These are phyloP conservation scores for Brotula barbata DNA, from an alignment of 2,797 vertebrate species.

Conservation along the genomic window DNA sequence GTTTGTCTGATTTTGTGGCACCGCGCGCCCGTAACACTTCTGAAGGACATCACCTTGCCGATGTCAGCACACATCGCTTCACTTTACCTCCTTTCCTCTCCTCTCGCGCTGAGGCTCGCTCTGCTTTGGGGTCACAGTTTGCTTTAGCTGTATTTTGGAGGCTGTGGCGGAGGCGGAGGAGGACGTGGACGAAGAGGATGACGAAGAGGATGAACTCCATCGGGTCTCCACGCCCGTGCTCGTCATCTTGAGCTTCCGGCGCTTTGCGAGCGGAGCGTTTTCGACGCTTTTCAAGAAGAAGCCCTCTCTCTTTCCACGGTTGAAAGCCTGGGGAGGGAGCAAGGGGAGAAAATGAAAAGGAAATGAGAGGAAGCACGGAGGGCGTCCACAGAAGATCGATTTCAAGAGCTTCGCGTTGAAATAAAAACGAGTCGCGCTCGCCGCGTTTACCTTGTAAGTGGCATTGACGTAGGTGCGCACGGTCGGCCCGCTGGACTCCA, in stretches of 20 bases:
- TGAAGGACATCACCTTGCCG: constrained; percentile 29
- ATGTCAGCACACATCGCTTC: constrained; percentile 23
- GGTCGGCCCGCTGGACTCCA: constrained; percentile 88
- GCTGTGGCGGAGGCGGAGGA: constrained; percentile 70
- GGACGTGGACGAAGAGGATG: constrained; percentile 83
- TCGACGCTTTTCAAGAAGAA: constrained; percentile 94
- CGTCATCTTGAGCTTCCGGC: constrained; percentile 90
- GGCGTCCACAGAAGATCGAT: background rate
- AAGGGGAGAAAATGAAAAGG: background rate
- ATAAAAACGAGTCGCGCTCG: background rate
- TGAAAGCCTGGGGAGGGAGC: constrained; percentile 82
- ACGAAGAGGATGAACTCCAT: constrained; percentile 85
- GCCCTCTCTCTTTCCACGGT: constrained; percentile 89
- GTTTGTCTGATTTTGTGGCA: constrained; percentile 32
- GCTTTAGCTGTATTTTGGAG: constrained; percentile 72
- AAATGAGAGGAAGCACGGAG: background rate
- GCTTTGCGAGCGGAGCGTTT: constrained; percentile 90
- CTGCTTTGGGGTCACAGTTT: constrained; percentile 67
- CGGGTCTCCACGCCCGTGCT: constrained; percentile 85
- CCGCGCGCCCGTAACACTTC: constrained; percentile 10
- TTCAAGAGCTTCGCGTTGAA: background rate
- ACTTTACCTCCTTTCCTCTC: constrained; percentile 13
- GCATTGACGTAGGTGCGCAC: constrained; percentile 91
- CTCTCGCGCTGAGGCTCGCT: constrained; percentile 57
- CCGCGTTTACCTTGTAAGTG: constrained; percentile 85